phyloP scores from a whole-genome alignment of 2,888 invertebrate species.

The Mesorhabditis sp. region DNA sequence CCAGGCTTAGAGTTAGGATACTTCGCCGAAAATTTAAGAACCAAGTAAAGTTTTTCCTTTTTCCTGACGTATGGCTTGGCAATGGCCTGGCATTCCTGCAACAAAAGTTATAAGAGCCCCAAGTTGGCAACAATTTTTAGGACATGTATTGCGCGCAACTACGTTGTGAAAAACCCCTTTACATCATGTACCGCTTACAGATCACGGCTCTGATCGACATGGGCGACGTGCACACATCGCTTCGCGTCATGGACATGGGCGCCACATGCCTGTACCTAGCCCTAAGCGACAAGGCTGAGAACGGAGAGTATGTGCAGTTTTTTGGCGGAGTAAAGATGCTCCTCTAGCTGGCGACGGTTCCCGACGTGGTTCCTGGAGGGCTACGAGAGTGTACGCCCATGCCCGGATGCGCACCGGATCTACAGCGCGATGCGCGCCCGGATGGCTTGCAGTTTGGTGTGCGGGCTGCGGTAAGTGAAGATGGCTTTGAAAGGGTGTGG shows the following conservation, averaged over 20 bases:
- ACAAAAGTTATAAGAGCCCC: no score
- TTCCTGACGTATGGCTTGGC: no score
- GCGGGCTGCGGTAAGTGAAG: not conserved
- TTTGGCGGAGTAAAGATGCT: not conserved
- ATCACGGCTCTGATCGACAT: constrained; percentile 1
- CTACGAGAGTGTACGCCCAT: not conserved
- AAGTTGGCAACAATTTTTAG: not conserved
- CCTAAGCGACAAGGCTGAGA: not conserved
- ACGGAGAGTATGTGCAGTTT: not conserved
- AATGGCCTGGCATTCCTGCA: no score
- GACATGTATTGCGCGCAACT: not conserved
- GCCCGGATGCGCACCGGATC: not conserved
- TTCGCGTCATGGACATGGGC: not conserved
- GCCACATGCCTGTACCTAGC: not conserved
- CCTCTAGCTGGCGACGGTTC: not conserved
- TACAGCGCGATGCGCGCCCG: not conserved
- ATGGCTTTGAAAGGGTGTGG: not conserved
- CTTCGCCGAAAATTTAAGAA: no score
- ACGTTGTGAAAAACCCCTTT: no score
- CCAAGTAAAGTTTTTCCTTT: no score
- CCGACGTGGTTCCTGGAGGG: not conserved
- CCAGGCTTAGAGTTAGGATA: no score
- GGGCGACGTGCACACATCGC: constrained; percentile 1
- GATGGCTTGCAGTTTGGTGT: constrained; percentile 1
- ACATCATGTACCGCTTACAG: not conserved